Evolutionary conservation across 2,113 vertebrate genomes (phyloP).

Genomic region (Columba livia): DNA sequence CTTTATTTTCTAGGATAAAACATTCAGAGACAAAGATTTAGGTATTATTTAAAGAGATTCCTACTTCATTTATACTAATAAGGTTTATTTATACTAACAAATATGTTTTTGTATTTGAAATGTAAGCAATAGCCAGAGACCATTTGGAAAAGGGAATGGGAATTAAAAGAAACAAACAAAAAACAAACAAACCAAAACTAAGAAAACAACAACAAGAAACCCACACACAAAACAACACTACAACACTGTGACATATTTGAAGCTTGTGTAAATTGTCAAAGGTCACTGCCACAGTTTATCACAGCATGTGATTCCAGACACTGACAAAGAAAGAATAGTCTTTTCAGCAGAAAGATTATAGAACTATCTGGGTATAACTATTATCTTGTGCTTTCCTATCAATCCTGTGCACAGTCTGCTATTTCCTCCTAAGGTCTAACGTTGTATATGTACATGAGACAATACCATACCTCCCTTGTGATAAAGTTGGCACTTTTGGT

Average conservation of each 20-base stretch:
- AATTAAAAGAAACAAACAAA: no score
- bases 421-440: not conserved
- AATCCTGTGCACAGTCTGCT: not conserved
- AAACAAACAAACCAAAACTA: no score
- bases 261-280: not conserved
- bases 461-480: fast-evolving
- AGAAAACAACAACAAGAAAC: no score
- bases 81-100: not conserved
- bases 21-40: not conserved
- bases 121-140: not conserved
- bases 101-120: not conserved
- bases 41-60: not conserved
- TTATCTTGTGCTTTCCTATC: not conserved
- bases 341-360: not conserved
- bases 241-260: not conserved
- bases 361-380: not conserved
- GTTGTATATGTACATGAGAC: fast-evolving
- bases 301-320: not conserved
- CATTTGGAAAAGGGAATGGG: not conserved
- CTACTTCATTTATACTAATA: not conserved
- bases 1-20: not conserved
- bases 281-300: not conserved
- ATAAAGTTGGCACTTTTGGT: not conserved
- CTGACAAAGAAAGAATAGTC: not conserved
- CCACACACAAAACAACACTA: no score